Conservation (phyloP, 2,113 vertebrate genomes). For the cattle (Bos taurus) region DNA sequence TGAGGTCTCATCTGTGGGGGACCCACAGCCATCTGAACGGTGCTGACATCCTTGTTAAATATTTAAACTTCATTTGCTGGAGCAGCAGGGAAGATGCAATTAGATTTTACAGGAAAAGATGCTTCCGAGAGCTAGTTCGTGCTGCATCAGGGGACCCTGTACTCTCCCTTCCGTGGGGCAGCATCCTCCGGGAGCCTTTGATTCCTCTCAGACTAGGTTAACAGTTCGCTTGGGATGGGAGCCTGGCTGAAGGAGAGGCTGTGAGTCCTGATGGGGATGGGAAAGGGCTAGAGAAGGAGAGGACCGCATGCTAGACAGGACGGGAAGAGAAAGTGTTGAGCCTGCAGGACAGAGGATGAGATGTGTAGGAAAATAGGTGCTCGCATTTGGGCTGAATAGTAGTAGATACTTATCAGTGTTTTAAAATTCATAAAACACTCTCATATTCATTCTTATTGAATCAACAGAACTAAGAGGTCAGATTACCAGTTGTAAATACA, state of each 20-base stretch:
- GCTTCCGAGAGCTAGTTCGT: constrained; percentile 48
- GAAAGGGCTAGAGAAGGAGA: not conserved
- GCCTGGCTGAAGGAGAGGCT: not conserved
- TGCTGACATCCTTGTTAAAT: constrained; percentile 60
- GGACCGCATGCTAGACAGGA: not conserved
- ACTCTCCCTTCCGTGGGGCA: not conserved
- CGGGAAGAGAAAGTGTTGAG: not conserved
- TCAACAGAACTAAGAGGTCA: not conserved
- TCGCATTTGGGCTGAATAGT: not conserved
- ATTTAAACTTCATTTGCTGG: constrained; percentile 76
- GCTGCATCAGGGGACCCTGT: constrained; percentile 12
- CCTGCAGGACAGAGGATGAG: not conserved
- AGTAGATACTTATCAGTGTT: not conserved
- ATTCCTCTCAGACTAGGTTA: not conserved
- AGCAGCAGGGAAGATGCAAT: constrained; percentile 59
- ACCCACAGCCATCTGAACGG: not conserved
- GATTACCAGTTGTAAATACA: not conserved
- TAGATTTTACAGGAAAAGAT: constrained; percentile 51
- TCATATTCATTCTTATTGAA: not conserved
- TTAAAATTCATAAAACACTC: not conserved
- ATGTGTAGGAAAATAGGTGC: not conserved
- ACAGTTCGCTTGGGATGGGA: not conserved
- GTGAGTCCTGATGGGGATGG: not conserved
- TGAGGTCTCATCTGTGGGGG: not conserved
- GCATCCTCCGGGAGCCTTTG: constrained; percentile 40